Conservation (phyloP, 2,888 invertebrate species). For the Agonopterix arenella region DNA sequence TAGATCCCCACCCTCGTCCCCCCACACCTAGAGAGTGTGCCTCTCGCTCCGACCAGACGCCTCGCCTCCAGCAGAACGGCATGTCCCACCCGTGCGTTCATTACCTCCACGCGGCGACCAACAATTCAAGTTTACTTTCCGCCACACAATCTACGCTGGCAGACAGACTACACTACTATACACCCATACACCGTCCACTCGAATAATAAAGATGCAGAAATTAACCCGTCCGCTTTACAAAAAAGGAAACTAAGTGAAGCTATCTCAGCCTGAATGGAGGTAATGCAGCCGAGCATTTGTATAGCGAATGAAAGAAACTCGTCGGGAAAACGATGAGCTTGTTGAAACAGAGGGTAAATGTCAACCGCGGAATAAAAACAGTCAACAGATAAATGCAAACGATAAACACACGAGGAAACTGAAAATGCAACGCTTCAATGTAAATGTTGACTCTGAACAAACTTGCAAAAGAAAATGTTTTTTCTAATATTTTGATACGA, state of each 20-base stretch:
- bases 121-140: constrained; percentile 77
- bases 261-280: constrained; percentile 70
- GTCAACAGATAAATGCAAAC: constrained; percentile 76
- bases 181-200: constrained; percentile 61
- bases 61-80: constrained; percentile 66
- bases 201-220: constrained; percentile 76
- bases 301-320: constrained; percentile 72
- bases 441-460: constrained; percentile 46
- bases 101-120: constrained; percentile 71
- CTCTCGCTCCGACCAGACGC: constrained; percentile 65
- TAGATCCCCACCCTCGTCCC: constrained; percentile 22
- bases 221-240: constrained; percentile 69
- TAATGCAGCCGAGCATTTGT: constrained; percentile 68
- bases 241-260: constrained; percentile 76
- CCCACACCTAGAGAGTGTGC: constrained; percentile 28
- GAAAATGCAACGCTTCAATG: constrained; percentile 58
- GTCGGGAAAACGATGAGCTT: constrained; percentile 51
- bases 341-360: constrained; percentile 73
- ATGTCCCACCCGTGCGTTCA: constrained; percentile 73
- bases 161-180: constrained; percentile 66
- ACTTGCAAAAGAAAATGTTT: constrained; percentile 25
- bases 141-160: constrained; percentile 70
- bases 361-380: constrained; percentile 74
- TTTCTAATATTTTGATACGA: constrained; percentile 14
- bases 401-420: constrained; percentile 68